Conservation (phyloP, 1,140 invertebrate genomes). For the Drosophila orena region DNA sequence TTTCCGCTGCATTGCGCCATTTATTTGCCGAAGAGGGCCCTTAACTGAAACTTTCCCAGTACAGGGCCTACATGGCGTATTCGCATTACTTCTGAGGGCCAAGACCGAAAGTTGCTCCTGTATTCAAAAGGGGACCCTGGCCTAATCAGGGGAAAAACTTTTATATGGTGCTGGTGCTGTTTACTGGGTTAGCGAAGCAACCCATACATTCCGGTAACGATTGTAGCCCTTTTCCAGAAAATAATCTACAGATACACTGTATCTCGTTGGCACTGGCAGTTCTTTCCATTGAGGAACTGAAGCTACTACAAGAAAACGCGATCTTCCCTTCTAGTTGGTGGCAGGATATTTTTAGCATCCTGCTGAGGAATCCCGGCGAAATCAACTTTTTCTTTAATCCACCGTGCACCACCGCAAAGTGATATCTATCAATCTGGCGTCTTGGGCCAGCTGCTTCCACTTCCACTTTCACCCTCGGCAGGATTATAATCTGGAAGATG, state of each 20-base stretch:
- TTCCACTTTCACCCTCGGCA: conserved; percentile 8
- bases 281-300: too few species aligned
- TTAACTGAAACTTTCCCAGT: conserved; percentile 25
- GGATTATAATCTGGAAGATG: conserved; percentile 49
- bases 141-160: conserved; percentile 32
- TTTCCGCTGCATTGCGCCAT: conserved; percentile 49
- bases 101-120: conserved; percentile 7
- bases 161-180: not conserved
- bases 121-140: conserved; percentile 8
- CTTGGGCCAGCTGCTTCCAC: conserved; percentile 35
- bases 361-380: conserved; percentile 15
- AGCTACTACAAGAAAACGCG: too few species aligned
- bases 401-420: conserved; percentile 41
- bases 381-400: conserved; percentile 39
- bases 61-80: conserved; percentile 54
- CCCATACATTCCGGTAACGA: conserved; percentile 7
- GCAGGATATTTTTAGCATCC: conserved; percentile 12
- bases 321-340: not conserved
- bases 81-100: conserved; percentile 56
- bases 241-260: not conserved
- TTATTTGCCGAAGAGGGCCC: conserved; percentile 6
- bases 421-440: conserved; percentile 50
- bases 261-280: too few species aligned
- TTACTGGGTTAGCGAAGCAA: not conserved
- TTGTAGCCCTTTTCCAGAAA: not conserved